Conservation (phyloP, 2,113 vertebrate species). For the Apodemus speciosus region DNA sequence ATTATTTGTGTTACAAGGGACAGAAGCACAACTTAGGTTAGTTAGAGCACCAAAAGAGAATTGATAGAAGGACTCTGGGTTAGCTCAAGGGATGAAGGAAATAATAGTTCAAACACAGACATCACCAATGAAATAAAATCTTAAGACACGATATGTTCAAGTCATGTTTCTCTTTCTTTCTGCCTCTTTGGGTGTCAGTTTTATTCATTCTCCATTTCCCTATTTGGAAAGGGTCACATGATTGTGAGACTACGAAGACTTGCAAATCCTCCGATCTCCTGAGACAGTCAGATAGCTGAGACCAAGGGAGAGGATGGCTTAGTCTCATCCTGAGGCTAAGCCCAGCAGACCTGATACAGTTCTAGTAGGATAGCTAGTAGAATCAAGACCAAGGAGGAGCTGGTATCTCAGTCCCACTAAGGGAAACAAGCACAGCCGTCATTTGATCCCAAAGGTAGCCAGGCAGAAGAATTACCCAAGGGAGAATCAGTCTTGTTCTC, state of each 20-base stretch:
- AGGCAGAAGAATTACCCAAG: neutral
- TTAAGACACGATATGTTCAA: neutral
- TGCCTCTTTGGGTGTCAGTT: neutral
- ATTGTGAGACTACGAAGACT: neutral
- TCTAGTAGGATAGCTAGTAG: neutral
- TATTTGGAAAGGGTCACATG: neutral
- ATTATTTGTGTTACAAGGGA: constrained; percentile 40
- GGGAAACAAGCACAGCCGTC: neutral
- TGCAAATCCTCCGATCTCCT: neutral
- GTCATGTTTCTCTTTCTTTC: neutral
- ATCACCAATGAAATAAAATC: neutral
- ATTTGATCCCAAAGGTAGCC: neutral
- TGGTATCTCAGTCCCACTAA: neutral
- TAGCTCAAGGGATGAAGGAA: constrained; percentile 49
- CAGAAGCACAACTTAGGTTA: constrained; percentile 42
- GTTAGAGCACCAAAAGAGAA: constrained; percentile 33
- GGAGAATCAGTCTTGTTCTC: neutral
- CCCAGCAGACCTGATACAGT: neutral
- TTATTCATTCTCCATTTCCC: neutral
- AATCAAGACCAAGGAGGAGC: neutral
- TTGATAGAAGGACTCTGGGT: constrained; percentile 13
- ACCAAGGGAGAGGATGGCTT: neutral
- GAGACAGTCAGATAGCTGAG: neutral
- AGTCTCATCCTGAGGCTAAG: neutral
- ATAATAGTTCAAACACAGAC: neutral